phyloP scores from a whole-genome alignment of 2,888 invertebrate species.

The Blomia tropicalis region DNA sequence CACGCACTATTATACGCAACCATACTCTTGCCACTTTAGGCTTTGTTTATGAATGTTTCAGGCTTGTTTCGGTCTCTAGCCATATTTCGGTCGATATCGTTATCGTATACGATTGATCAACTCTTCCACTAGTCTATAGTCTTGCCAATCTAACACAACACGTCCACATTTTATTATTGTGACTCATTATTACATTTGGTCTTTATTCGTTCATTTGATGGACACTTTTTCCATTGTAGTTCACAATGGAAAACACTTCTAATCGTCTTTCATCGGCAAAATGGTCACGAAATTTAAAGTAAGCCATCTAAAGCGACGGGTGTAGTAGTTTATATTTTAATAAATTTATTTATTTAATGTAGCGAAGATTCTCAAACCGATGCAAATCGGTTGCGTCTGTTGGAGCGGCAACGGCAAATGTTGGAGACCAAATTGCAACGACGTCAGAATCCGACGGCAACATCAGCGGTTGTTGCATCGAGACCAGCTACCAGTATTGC shows the following conservation, averaged over 20 bases:
- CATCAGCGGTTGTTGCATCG: not conserved
- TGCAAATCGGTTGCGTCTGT: slow-evolving; percentile 22
- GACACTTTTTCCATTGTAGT: no score
- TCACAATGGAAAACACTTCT: slow-evolving; percentile 1
- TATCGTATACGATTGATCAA: no score
- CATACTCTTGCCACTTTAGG: no score
- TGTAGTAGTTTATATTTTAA: not conserved
- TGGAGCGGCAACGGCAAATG: slow-evolving; percentile 25
- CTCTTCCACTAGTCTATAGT: no score
- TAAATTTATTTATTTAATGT: not conserved
- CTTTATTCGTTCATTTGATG: no score
- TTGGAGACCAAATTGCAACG: slow-evolving; percentile 25
- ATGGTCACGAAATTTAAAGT: slow-evolving; percentile 27
- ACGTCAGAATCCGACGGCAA: slow-evolving; percentile 14
- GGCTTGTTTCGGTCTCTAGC: no score
- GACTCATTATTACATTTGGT: not conserved
- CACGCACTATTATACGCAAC: no score
- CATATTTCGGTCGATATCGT: no score
- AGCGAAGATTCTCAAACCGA: slow-evolving; percentile 25
- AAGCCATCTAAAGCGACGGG: not conserved
- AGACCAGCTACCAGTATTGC: not conserved
- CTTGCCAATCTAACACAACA: not conserved
- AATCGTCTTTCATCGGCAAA: slow-evolving; percentile 15
- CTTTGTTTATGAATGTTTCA: no score
- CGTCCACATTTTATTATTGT: not conserved